Conservation (phyloP, 2,113 vertebrate genomes). For the Ploceus nigricollis region DNA sequence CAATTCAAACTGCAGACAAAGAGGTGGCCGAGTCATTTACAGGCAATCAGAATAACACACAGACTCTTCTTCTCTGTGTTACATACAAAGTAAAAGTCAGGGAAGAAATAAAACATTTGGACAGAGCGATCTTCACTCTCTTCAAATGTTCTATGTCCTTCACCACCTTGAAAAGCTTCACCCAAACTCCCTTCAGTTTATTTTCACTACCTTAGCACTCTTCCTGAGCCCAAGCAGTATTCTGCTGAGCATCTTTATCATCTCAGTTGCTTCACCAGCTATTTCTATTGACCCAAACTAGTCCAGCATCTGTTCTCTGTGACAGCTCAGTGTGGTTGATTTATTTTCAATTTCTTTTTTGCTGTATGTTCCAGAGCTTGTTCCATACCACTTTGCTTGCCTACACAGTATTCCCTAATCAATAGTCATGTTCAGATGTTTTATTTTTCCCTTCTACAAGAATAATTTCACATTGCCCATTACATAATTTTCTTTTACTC, state of each 20-base stretch:
- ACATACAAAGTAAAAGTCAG: background rate
- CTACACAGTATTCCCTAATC: background rate
- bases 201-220: background rate
- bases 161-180: background rate
- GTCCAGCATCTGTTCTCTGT: background rate
- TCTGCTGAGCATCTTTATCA: background rate
- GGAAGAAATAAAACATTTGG: background rate
- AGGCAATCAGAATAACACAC: background rate
- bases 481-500: background rate
- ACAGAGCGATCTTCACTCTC: background rate
- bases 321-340: background rate
- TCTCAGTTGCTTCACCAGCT: background rate
- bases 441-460: background rate
- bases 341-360: background rate
- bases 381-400: background rate
- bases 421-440: background rate
- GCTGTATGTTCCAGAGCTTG: background rate
- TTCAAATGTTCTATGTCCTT: background rate
- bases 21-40: background rate
- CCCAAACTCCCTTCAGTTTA: background rate
- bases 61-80: background rate
- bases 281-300: constrained; percentile 2
- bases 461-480: background rate
- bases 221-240: background rate
- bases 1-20: background rate